A percentile compares a stretch with the other conserved stretches of the same genome.
Evolutionary conservation across 2,797 vertebrate species (phyloP).

Genomic region (Poeciliopsis gracilis): DNA sequence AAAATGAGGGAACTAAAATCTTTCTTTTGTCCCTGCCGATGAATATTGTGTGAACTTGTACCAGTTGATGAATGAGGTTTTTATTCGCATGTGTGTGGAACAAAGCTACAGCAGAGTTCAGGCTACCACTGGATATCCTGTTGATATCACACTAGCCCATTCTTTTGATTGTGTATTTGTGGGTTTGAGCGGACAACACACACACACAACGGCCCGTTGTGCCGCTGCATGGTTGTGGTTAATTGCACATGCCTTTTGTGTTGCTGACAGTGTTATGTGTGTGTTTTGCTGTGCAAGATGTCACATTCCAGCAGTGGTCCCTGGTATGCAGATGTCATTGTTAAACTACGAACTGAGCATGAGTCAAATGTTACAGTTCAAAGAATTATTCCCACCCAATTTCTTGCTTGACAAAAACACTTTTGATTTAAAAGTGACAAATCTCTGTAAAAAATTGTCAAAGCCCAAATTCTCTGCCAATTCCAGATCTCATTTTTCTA

Average conservation of each 20-base stretch:
- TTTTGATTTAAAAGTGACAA: neutral
- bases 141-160: conserved; percentile 74
- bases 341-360: conserved; percentile 22
- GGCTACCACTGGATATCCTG: conserved; percentile 78
- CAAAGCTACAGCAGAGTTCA: conserved; percentile 69
- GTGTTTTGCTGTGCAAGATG: conserved; percentile 22
- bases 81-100: conserved; percentile 68
- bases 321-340: conserved; percentile 50
- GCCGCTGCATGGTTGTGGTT: conserved; percentile 57
- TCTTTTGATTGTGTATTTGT: conserved; percentile 61
- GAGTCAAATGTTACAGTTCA: conserved; percentile 30
- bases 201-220: conserved; percentile 53
- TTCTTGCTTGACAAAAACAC: neutral
- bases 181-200: conserved; percentile 38
- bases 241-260: conserved; percentile 70
- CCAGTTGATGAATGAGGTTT: conserved; percentile 68
- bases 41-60: conserved; percentile 51
- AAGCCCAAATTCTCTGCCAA: neutral
- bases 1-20: conserved; percentile 55
- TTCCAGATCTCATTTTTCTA: neutral
- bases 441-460: neutral
- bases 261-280: conserved; percentile 41
- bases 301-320: conserved; percentile 35
- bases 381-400: neutral
- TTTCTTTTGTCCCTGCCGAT: conserved; percentile 60